A percentile compares a stretch with the other conserved stretches of the same genome.
phyloP scores from a whole-genome alignment of 1,140 invertebrate genomes.

The Drosophila watanabei region DNA sequence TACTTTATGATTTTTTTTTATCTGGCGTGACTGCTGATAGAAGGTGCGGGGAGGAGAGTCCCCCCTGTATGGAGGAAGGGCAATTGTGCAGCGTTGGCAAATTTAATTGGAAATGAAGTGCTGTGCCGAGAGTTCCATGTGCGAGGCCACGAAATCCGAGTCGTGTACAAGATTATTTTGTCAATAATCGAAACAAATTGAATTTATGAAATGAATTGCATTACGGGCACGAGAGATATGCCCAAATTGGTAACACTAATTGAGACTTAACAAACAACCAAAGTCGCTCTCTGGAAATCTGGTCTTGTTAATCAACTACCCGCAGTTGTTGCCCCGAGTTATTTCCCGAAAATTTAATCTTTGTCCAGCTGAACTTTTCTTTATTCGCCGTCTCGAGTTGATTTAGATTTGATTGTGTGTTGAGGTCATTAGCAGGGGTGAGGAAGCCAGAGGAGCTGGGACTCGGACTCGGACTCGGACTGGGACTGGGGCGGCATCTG shows the following conservation, averaged over 20 bases:
- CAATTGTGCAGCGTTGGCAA: slow-evolving; percentile 73
- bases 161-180: slow-evolving; percentile 78
- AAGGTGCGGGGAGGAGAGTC: slow-evolving; percentile 5
- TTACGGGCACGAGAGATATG: slow-evolving; percentile 58
- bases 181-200: slow-evolving; percentile 83
- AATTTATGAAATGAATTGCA: slow-evolving; percentile 84
- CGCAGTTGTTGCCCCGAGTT: background rate
- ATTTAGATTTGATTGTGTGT: slow-evolving; percentile 52
- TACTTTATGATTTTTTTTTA: slow-evolving; percentile 40
- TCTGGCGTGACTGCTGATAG: slow-evolving; percentile 43
- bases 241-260: slow-evolving; percentile 72
- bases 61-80: background rate
- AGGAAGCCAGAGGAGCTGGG: too few species aligned
- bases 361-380: slow-evolving; percentile 10
- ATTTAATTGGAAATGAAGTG: slow-evolving; percentile 82
- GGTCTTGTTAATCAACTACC: slow-evolving; percentile 9
- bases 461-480: background rate
- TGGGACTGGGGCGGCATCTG: slow-evolving; percentile 18
- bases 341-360: slow-evolving; percentile 35
- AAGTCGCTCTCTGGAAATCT: too few species aligned
- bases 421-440: slow-evolving; percentile 49
- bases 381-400: slow-evolving; percentile 22
- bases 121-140: slow-evolving; percentile 30
- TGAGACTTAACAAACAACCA: slow-evolving; percentile 61
- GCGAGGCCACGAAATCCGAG: slow-evolving; percentile 37